A percentile compares a stretch with the other conserved stretches of the same genome.
These are phyloP conservation scores for Fukomys damarensis DNA, from an alignment of 2,113 vertebrate species.

Conservation along the genomic window DNA sequence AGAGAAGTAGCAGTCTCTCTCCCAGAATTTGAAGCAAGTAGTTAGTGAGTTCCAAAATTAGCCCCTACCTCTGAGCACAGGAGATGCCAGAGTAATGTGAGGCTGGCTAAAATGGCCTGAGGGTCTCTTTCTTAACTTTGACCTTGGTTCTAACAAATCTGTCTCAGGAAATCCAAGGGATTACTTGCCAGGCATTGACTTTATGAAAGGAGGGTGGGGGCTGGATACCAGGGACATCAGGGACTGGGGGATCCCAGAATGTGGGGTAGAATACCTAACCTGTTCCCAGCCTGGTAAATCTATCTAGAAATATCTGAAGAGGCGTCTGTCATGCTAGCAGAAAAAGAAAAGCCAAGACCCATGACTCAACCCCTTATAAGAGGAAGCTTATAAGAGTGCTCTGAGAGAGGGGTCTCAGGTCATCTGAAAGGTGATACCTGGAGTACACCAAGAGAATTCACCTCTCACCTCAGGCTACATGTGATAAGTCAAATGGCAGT, in stretches of 20 bases:
- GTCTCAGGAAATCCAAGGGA: not conserved
- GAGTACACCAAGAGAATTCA: not conserved
- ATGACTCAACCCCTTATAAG: not conserved
- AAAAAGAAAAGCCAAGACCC: not conserved
- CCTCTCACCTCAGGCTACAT: not conserved
- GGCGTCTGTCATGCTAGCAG: not conserved
- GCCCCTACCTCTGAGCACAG: not conserved
- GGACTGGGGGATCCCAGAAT: not conserved
- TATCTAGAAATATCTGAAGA: not conserved
- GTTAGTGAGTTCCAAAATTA: not conserved
- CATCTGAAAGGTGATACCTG: not conserved
- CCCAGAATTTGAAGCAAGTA: not conserved
- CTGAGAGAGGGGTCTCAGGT: not conserved
- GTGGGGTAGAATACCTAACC: not conserved
- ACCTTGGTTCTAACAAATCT: not conserved
- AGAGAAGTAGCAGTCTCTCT: not conserved
- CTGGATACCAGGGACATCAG: not conserved
- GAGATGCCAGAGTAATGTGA: not conserved
- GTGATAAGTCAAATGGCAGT: not conserved
- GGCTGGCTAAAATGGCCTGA: not conserved
- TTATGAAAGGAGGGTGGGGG: not conserved
- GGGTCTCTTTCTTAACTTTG: not conserved
- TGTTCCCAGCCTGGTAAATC: not conserved
- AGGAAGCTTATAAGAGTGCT: not conserved
- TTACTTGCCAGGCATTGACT: not conserved